Evolutionary conservation across 2,797 vertebrate genomes (phyloP).

Genomic region (Merluccius polli): DNA sequence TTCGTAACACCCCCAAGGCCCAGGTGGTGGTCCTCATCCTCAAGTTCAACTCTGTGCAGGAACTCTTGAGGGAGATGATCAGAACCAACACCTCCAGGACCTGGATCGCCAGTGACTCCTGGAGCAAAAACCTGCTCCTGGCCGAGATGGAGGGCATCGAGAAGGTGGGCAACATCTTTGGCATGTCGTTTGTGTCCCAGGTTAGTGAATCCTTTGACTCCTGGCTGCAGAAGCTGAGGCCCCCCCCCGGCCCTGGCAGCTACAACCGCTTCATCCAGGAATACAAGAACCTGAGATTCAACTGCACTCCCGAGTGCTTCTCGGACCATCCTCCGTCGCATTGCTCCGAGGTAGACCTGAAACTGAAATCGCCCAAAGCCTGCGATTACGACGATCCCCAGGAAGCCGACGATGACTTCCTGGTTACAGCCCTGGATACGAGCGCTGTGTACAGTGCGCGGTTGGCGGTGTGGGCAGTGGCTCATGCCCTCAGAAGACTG

Average conservation of each 20-base stretch:
- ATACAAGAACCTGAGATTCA: conserved; percentile 61
- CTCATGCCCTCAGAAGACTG: conserved; percentile 52
- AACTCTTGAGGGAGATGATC: conserved; percentile 62
- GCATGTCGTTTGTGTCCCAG: conserved; percentile 54
- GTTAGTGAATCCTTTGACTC: conserved; percentile 53
- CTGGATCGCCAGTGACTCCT: conserved; percentile 68
- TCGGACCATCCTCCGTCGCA: conserved; percentile 15
- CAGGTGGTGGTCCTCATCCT: conserved; percentile 63
- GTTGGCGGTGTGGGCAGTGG: conserved; percentile 51
- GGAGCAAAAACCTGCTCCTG: conserved; percentile 50
- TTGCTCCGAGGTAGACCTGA: conserved; percentile 30
- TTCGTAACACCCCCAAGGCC: conserved; percentile 44
- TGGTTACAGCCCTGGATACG: conserved; percentile 31
- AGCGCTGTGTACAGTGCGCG: conserved; percentile 12
- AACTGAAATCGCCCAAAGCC: conserved; percentile 35
- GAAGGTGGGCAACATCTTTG: conserved; percentile 63
- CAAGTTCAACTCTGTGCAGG: conserved; percentile 49
- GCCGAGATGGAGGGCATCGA: conserved; percentile 56
- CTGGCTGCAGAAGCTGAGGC: conserved; percentile 53
- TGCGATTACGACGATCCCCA: conserved; percentile 42
- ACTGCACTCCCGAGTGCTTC: conserved; percentile 49
- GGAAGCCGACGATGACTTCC: conserved; percentile 53
- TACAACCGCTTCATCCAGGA: conserved; percentile 64
- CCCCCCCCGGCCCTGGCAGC: conserved; percentile 31
- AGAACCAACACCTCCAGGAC: conserved; percentile 47